Evolutionary conservation across 2,888 invertebrate genomes (phyloP).

Genomic region (Patella depressa): DNA sequence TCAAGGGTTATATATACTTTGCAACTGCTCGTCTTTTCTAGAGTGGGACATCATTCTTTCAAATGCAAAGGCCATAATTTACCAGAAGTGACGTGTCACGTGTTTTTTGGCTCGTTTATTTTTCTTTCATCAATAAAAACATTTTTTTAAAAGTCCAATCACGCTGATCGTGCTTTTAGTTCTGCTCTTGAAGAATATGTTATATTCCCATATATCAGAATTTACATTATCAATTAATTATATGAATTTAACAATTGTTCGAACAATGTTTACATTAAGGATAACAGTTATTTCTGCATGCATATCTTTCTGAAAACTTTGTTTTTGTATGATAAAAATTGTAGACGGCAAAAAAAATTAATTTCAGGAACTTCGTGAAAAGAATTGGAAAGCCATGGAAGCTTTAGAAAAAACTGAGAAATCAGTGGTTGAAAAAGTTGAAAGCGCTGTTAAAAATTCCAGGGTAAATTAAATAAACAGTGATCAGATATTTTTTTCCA

Average conservation of each 20-base stretch:
- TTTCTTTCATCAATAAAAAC: too few relatives aligned
- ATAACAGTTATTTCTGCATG: background rate
- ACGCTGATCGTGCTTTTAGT: too few relatives aligned
- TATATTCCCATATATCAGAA: too few relatives aligned
- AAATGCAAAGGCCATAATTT: too few relatives aligned
- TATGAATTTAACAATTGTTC: background rate
- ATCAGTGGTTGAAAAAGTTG: slow-evolving; percentile 59
- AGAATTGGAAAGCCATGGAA: slow-evolving; percentile 69
- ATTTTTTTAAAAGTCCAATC: too few relatives aligned
- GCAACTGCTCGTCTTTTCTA: too few relatives aligned
- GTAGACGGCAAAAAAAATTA: background rate
- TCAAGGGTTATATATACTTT: too few relatives aligned
- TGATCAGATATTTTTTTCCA: too few relatives aligned
- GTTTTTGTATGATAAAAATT: background rate
- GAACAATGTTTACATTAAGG: background rate
- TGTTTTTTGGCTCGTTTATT: too few relatives aligned
- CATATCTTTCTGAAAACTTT: background rate
- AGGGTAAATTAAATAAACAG: slow-evolving; percentile 53
- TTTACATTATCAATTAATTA: background rate
- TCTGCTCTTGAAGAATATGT: too few relatives aligned
- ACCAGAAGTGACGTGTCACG: too few relatives aligned
- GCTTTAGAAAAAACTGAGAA: slow-evolving; percentile 66
- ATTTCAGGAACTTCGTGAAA: slow-evolving; percentile 65
- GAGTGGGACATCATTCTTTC: too few relatives aligned
- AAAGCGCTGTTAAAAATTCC: slow-evolving; percentile 58